These are phyloP conservation scores for Nematopogon swammerdamellus DNA, from an alignment of 2,888 invertebrate species.

Conservation along the genomic window DNA sequence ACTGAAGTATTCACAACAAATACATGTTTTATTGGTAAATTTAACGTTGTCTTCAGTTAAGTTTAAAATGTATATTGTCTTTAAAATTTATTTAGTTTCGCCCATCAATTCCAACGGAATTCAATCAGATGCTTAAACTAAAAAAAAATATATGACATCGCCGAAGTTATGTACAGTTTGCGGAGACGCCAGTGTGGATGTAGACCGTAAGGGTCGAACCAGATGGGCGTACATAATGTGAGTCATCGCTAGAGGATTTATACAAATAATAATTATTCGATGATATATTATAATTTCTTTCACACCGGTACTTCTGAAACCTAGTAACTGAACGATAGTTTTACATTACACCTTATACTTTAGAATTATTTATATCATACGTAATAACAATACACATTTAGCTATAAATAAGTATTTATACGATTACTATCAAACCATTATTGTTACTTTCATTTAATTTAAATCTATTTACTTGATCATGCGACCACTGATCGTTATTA, in stretches of 20 bases:
- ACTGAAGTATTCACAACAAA: too few relatives aligned
- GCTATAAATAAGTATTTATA: slow-evolving; percentile 53
- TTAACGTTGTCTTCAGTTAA: too few relatives aligned
- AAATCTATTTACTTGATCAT: slow-evolving; percentile 22
- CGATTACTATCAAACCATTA: slow-evolving; percentile 53
- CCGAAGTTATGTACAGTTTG: not conserved
- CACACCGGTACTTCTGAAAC: not conserved
- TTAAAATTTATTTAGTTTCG: too few relatives aligned
- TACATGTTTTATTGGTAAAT: too few relatives aligned
- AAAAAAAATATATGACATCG: not conserved
- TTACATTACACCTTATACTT: slow-evolving; percentile 3
- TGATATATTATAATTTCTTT: not conserved
- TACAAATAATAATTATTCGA: not conserved
- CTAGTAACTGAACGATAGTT: not conserved
- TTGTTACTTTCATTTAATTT: slow-evolving; percentile 43
- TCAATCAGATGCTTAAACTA: not conserved
- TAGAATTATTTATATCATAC: slow-evolving; percentile 46
- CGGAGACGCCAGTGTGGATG: not conserved
- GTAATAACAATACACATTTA: slow-evolving; percentile 58
- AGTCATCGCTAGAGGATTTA: not conserved
- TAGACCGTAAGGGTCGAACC: too few relatives aligned
- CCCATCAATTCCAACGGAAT: not conserved
- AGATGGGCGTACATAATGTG: too few relatives aligned
- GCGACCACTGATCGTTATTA: not conserved
- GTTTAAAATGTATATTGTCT: too few relatives aligned